Evolutionary conservation across 2,797 vertebrate genomes (phyloP).

Genomic region (Cuniculus paca): DNA sequence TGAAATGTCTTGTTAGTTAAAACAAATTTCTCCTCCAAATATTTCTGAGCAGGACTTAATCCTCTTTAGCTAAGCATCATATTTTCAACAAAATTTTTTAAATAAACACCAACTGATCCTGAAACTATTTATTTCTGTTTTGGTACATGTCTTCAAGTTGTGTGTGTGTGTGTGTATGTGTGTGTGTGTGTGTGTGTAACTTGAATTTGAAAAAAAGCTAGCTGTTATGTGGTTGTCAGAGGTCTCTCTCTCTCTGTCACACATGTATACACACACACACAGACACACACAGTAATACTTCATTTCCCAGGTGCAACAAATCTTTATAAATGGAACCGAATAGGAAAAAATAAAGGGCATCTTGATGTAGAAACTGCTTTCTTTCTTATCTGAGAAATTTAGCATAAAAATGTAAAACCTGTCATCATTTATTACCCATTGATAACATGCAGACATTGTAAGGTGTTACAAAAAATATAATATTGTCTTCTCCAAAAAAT

Average conservation of each 20-base stretch:
- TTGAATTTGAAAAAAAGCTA: slow-evolving; percentile 37
- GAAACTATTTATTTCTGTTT: slow-evolving; percentile 25
- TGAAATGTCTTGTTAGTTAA: slow-evolving; percentile 52
- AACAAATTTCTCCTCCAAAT: slow-evolving; percentile 32
- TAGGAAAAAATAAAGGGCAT: slow-evolving; percentile 39
- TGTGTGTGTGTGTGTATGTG: neutral
- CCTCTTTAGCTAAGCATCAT: neutral
- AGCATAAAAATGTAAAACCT: slow-evolving; percentile 62
- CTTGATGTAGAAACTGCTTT: slow-evolving; percentile 48
- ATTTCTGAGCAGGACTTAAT: slow-evolving; percentile 34
- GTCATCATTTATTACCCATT: slow-evolving; percentile 13
- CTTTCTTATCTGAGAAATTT: slow-evolving; percentile 23
- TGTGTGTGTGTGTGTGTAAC: neutral
- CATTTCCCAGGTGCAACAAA: slow-evolving; percentile 6
- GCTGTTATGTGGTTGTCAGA: neutral
- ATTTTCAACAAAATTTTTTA: slow-evolving; percentile 37
- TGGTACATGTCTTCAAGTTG: neutral
- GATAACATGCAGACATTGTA: neutral
- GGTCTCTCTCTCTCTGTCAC: neutral
- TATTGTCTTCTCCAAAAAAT: neutral
- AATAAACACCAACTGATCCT: slow-evolving; percentile 40
- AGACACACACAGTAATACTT: neutral
- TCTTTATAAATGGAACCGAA: slow-evolving; percentile 47
- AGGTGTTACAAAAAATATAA: slow-evolving; percentile 38
- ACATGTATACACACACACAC: neutral